Conservation (phyloP, 1,140 invertebrate genomes). For the Plectrocnemia conspersa region DNA sequence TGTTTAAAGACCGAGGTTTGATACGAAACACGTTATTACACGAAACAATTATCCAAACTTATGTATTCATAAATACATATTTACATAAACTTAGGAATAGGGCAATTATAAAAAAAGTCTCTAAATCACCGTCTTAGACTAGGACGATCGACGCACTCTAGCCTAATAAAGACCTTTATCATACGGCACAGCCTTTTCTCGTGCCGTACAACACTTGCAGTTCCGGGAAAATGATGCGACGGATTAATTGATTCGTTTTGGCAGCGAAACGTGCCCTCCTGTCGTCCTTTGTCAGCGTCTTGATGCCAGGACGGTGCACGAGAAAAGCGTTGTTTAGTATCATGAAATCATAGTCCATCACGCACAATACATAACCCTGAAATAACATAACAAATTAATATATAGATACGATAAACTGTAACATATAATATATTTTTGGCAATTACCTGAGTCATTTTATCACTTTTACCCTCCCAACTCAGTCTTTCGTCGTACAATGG, state of each 20-base stretch:
- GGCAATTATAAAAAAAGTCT: no score
- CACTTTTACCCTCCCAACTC: slow-evolving; percentile 85
- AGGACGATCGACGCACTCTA: not conserved
- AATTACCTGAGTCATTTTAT: slow-evolving; percentile 88
- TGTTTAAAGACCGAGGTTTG: no score
- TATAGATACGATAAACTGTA: no score
- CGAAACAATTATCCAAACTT: not conserved
- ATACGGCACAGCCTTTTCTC: slow-evolving; percentile 75
- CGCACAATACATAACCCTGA: slow-evolving; percentile 81
- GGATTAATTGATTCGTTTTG: slow-evolving; percentile 75
- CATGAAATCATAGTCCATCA: slow-evolving; percentile 83
- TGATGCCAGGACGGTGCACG: slow-evolving; percentile 83
- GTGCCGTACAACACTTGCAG: slow-evolving; percentile 77
- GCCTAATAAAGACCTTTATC: slow-evolving; percentile 40
- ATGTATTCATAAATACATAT: not conserved
- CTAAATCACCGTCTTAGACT: slow-evolving; percentile 3
- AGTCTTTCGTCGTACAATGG: slow-evolving; percentile 84
- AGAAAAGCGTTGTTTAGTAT: slow-evolving; percentile 86
- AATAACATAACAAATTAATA: slow-evolving; percentile 38
- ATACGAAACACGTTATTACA: no score
- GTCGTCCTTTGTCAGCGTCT: slow-evolving; percentile 70
- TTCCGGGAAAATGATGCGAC: slow-evolving; percentile 77
- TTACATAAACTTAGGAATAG: no score
- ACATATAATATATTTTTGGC: slow-evolving; percentile 6
- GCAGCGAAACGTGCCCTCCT: slow-evolving; percentile 68